Percentiles rank a stretch among this genome's conserved stretches.
Conservation (phyloP, 2,888 invertebrate species). For the Aleiodes leptofemur region DNA sequence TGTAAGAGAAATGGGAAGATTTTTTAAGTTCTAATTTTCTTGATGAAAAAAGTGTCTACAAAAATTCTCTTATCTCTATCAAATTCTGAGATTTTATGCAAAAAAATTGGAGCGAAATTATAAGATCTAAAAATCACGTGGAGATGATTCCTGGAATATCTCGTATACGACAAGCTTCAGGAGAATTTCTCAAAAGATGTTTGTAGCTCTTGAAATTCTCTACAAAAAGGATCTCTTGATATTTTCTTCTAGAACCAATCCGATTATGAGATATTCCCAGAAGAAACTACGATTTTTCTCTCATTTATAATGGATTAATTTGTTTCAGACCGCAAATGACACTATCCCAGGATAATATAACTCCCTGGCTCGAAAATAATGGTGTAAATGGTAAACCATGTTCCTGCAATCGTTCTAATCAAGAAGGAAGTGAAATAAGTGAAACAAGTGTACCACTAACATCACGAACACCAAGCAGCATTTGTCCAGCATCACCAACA, state of each 20-base stretch:
- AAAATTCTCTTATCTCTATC: no score
- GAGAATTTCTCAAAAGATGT: no score
- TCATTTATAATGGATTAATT: neutral
- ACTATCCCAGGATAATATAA: slow-evolving; percentile 58
- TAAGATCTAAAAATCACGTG: no score
- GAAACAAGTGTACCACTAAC: slow-evolving; percentile 75
- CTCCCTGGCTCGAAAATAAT: slow-evolving; percentile 60
- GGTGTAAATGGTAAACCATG: slow-evolving; percentile 54
- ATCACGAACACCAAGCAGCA: slow-evolving; percentile 79
- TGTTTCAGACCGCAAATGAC: slow-evolving; percentile 58
- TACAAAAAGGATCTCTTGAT: no score
- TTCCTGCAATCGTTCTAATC: slow-evolving; percentile 64
- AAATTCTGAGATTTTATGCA: neutral
- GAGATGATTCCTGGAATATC: no score
- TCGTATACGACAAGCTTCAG: no score
- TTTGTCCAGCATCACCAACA: slow-evolving; percentile 79
- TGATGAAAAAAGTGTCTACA: no score
- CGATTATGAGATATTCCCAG: no score
- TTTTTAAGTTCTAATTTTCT: neutral
- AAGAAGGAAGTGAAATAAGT: slow-evolving; percentile 70
- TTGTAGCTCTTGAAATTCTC: no score
- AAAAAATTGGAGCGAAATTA: slow-evolving; percentile 16
- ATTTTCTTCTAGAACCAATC: no score
- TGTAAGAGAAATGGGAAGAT: no score
- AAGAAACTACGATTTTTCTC: no score